These are phyloP conservation scores for Ephialtes manifestator DNA, from an alignment of 2,888 invertebrate species.

Conservation along the genomic window DNA sequence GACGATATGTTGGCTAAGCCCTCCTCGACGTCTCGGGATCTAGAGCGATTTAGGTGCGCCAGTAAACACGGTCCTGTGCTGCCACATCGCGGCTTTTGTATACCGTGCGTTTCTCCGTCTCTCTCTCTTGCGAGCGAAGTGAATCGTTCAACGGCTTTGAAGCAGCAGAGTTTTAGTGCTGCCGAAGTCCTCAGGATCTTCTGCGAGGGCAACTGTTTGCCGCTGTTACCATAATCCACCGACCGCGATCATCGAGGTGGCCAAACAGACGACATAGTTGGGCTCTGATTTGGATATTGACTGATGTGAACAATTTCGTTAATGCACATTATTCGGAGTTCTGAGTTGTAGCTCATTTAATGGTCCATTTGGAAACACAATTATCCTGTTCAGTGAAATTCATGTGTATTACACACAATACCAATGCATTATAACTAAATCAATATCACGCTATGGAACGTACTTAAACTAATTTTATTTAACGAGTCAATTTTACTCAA, in stretches of 20 bases:
- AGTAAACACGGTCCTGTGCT: slow-evolving; percentile 66
- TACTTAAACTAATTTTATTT: too few species aligned
- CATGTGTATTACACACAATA: background rate
- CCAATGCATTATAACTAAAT: too few species aligned
- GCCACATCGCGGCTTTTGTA: slow-evolving; percentile 38
- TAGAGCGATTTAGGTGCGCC: slow-evolving; percentile 68
- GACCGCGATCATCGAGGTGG: slow-evolving; percentile 41
- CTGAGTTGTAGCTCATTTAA: slow-evolving; percentile 2
- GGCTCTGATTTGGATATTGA: background rate
- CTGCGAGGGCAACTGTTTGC: slow-evolving; percentile 34
- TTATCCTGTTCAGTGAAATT: slow-evolving; percentile 8
- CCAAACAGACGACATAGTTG: slow-evolving; percentile 22
- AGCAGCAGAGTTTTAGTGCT: slow-evolving; percentile 6
- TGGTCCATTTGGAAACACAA: slow-evolving; percentile 3
- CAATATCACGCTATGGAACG: too few species aligned
- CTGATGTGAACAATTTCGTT: slow-evolving; percentile 10
- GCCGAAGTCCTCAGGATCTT: slow-evolving; percentile 30
- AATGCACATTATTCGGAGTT: slow-evolving; percentile 14
- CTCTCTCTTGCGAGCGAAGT: slow-evolving; percentile 9
- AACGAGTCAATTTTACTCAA: too few species aligned
- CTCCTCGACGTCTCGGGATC: slow-evolving; percentile 65
- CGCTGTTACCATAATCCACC: slow-evolving; percentile 35
- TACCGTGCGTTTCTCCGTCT: slow-evolving; percentile 10
- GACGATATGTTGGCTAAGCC: slow-evolving; percentile 66
- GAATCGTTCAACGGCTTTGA: slow-evolving; percentile 30